A percentile compares a stretch with the other conserved stretches of the same genome.
phyloP scores from a whole-genome alignment of 2,797 vertebrate genomes.

The Schizopygopsis pylzovi region DNA sequence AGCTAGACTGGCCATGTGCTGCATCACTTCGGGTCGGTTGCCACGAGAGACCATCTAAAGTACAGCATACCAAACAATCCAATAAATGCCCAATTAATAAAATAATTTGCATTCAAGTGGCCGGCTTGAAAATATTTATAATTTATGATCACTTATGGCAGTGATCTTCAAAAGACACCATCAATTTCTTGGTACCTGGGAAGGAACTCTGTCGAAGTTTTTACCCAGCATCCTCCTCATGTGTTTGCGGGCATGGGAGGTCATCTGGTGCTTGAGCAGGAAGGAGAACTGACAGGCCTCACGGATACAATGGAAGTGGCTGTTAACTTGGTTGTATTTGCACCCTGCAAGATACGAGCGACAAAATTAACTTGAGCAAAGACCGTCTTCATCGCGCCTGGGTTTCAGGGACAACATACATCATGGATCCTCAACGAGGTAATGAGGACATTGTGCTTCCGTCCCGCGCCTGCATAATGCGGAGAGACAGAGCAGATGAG shows the following conservation, averaged over 20 bases:
- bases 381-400: conserved; percentile 44
- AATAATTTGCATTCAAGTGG: conserved; percentile 2
- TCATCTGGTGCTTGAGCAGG: conserved; percentile 99
- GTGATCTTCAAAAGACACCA: neutral
- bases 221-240: conserved; percentile 99
- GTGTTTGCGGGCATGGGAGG: conserved; percentile 97
- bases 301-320: conserved; percentile 99
- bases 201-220: conserved; percentile 95
- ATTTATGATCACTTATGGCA: neutral
- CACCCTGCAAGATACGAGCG: conserved; percentile 81
- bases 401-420: conserved; percentile 43
- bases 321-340: conserved; percentile 99
- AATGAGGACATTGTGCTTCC: conserved; percentile 54
- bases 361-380: conserved; percentile 58
- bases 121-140: neutral
- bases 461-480: conserved; percentile 49
- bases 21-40: conserved; percentile 77
- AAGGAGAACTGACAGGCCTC: conserved; percentile 99
- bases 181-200: conserved; percentile 82
- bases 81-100: conserved; percentile 27
- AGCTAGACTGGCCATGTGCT: conserved; percentile 74
- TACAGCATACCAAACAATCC: conserved; percentile 26
- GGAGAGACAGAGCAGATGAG: conserved; percentile 64
- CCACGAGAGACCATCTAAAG: conserved; percentile 76
- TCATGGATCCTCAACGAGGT: conserved; percentile 54